Evolutionary conservation across 2,888 invertebrate genomes (phyloP).

Genomic region (Drosophila ezoana): DNA sequence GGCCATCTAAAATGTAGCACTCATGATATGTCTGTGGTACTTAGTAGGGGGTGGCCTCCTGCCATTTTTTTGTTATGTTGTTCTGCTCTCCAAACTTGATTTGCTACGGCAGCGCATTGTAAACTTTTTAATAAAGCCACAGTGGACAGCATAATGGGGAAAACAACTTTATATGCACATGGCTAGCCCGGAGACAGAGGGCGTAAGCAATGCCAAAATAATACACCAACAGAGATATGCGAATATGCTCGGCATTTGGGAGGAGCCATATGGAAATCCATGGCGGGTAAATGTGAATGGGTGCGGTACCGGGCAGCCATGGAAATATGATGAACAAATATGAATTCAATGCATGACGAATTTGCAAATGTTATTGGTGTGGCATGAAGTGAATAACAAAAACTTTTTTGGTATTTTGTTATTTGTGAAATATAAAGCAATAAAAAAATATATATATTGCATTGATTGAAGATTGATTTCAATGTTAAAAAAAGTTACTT

Average conservation of each 20-base stretch:
- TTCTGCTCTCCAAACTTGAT: constrained; percentile 17
- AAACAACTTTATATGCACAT: constrained; percentile 41
- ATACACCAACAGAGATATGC: background rate
- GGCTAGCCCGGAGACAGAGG: constrained; percentile 28
- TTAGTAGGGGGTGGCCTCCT: background rate
- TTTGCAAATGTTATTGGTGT: constrained; percentile 28
- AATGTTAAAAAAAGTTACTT: constrained; percentile 1
- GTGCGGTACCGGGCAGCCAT: background rate
- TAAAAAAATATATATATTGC: background rate
- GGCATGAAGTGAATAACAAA: constrained; percentile 11
- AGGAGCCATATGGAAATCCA: constrained; percentile 30
- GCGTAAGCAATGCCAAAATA: constrained; percentile 38
- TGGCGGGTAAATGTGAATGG: constrained; percentile 2
- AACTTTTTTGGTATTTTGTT: background rate
- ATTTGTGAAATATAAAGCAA: background rate
- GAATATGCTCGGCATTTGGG: constrained; percentile 4
- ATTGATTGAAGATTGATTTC: constrained; percentile 10
- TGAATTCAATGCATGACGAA: constrained; percentile 64
- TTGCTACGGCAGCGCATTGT: constrained; percentile 49
- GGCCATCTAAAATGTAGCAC: constrained; percentile 44
- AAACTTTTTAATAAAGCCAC: constrained; percentile 77
- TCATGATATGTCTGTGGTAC: constrained; percentile 30
- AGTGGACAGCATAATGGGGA: constrained; percentile 52
- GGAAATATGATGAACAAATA: constrained; percentile 34
- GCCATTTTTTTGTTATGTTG: constrained; percentile 3